These are phyloP conservation scores for Porites rus DNA, from an alignment of 92 coral and sea anemone genomes.

Conservation along the genomic window DNA sequence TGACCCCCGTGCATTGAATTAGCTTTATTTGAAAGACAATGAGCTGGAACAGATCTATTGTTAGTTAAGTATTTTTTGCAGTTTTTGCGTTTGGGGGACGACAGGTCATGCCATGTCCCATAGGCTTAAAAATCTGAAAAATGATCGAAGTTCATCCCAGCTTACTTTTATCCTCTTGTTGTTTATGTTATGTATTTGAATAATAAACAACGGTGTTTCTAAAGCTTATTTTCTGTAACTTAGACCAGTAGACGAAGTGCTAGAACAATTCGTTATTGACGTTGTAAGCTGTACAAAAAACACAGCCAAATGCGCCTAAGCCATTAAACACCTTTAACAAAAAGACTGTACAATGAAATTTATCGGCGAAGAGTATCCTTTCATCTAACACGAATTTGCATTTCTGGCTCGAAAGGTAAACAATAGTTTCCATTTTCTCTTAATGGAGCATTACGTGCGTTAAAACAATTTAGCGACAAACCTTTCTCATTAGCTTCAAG, in stretches of 20 bases:
- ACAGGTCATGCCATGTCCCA: neutral
- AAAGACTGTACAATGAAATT: neutral
- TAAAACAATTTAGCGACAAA: neutral
- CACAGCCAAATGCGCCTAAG: neutral
- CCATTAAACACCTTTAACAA: neutral
- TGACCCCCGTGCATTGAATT: conserved; percentile 1
- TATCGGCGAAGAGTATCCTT: neutral
- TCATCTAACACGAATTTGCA: neutral
- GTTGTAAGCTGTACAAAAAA: neutral
- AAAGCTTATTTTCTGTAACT: neutral
- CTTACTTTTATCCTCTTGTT: neutral
- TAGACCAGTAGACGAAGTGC: neutral
- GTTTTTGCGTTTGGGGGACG: neutral
- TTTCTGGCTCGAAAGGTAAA: neutral
- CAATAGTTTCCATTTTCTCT: no score
- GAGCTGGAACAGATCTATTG: conserved; percentile 11
- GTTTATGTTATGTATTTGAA: neutral
- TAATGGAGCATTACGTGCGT: neutral
- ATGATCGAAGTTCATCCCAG: neutral
- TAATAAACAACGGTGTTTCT: conserved; percentile 1
- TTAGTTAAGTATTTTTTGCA: neutral
- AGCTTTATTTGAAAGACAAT: neutral
- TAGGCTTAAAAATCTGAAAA: neutral
- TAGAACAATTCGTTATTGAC: neutral
- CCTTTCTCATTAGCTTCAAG: neutral